Conservation (phyloP, 2,113 vertebrate species). For the Pheucticus melanocephalus region DNA sequence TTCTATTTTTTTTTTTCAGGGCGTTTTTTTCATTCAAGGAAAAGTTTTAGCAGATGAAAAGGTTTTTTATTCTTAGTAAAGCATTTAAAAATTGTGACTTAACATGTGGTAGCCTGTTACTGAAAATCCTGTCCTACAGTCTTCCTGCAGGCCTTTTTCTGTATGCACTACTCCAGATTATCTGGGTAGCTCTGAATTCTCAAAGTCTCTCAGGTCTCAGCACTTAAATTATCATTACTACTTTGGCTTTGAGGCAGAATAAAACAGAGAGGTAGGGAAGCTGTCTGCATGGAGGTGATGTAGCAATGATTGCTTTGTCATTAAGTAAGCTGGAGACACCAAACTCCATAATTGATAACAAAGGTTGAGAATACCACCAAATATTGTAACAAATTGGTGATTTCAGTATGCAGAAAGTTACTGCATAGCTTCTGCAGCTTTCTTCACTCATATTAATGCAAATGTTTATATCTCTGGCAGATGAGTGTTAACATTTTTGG, state of each 20-base stretch:
- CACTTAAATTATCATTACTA: background rate
- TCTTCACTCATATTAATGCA: background rate
- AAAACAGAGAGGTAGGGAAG: background rate
- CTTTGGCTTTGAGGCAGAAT: background rate
- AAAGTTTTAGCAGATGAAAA: background rate
- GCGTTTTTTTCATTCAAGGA: background rate
- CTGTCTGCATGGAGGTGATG: background rate
- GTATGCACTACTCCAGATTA: background rate
- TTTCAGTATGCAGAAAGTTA: background rate
- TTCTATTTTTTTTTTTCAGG: fast-evolving
- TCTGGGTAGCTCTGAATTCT: background rate
- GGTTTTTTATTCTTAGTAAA: background rate
- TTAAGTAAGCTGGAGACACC: background rate
- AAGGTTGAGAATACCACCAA: background rate
- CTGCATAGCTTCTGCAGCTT: background rate
- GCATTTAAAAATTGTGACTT: background rate
- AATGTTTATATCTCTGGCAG: background rate
- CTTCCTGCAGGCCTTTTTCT: background rate
- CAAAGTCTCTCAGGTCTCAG: background rate
- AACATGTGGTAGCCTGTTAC: background rate
- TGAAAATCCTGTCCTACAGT: background rate
- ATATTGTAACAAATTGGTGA: background rate
- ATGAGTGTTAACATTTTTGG: background rate
- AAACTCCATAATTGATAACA: background rate
- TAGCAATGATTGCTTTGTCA: background rate